Percentiles rank a stretch among this genome's conserved stretches.
These are phyloP conservation scores for Leptopilina drosophilae DNA, from an alignment of 2,888 invertebrate genomes.

Conservation along the genomic window DNA sequence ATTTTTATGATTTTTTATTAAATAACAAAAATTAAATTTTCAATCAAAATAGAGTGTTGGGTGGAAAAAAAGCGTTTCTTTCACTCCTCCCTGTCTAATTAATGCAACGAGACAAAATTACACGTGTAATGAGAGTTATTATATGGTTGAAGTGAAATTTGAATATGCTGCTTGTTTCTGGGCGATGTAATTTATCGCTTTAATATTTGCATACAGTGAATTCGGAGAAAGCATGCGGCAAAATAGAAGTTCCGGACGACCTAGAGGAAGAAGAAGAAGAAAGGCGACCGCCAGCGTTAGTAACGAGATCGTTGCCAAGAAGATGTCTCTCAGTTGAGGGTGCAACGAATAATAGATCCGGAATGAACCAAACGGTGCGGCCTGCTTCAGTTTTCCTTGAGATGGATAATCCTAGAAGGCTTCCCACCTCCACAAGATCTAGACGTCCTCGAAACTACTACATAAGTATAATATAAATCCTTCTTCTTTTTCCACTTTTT, in stretches of 20 bases:
- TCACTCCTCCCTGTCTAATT: no score
- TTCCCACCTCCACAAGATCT: constrained; percentile 47
- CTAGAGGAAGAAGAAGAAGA: constrained; percentile 48
- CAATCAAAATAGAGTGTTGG: no score
- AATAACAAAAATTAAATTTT: no score
- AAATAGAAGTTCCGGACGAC: constrained; percentile 42
- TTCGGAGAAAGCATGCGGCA: constrained; percentile 32
- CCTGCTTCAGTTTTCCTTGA: constrained; percentile 60
- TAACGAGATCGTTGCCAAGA: constrained; percentile 59
- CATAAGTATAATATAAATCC: constrained; percentile 33
- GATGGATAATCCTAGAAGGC: constrained; percentile 59
- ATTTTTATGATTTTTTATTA: no score
- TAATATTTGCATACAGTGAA: constrained; percentile 38
- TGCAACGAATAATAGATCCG: constrained; percentile 53
- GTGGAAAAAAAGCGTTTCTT: no score
- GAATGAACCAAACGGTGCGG: constrained; percentile 51
- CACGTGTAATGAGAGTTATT: no score
- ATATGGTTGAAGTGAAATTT: background rate
- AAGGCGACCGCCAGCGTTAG: constrained; percentile 48
- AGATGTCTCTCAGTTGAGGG: constrained; percentile 69
- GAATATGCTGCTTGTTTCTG: background rate
- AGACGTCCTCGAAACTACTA: constrained; percentile 60
- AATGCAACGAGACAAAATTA: no score
- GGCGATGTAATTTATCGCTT: constrained; percentile 8
- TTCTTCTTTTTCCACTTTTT: background rate